phyloP scores from a whole-genome alignment of 2,888 invertebrate species.

The Coleophora flavipennella region DNA sequence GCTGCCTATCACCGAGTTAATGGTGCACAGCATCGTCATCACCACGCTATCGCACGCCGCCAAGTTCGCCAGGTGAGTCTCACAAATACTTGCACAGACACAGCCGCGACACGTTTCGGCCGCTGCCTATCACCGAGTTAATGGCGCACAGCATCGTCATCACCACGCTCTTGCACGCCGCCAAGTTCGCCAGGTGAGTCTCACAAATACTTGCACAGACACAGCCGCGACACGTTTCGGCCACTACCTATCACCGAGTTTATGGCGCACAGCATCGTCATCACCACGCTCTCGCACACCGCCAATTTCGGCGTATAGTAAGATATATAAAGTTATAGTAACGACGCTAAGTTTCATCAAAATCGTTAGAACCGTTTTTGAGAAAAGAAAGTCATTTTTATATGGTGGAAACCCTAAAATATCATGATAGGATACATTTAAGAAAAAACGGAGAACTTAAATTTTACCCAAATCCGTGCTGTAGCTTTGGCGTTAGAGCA shows the following conservation, averaged over 20 bases:
- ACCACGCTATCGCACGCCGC: constrained; percentile 37
- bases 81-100: constrained; percentile 26
- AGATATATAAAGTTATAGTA: no score
- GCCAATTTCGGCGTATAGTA: constrained; percentile 35
- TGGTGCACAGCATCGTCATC: constrained; percentile 25
- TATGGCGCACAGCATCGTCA: constrained; percentile 22
- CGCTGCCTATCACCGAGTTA: constrained; percentile 17
- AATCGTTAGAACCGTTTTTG: no score
- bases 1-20: constrained; percentile 17
- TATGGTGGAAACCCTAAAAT: no score
- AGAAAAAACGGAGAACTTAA: no score
- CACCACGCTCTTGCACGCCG: constrained; percentile 35
- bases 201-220: no score
- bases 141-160: constrained; percentile 25
- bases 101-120: constrained; percentile 6
- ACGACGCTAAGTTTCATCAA: no score
- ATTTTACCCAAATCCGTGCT: no score
- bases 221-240: constrained; percentile 7
- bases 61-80: constrained; percentile 32
- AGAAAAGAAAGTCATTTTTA: no score
- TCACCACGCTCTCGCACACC: constrained; percentile 35
- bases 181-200: constrained; percentile 34
- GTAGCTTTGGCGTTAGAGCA: no score
- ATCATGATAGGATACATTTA: no score
- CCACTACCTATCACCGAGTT: constrained; percentile 17